Base-by-base conservation (phyloP, 2,113 vertebrate species). In the Mungos mungo region DNA sequence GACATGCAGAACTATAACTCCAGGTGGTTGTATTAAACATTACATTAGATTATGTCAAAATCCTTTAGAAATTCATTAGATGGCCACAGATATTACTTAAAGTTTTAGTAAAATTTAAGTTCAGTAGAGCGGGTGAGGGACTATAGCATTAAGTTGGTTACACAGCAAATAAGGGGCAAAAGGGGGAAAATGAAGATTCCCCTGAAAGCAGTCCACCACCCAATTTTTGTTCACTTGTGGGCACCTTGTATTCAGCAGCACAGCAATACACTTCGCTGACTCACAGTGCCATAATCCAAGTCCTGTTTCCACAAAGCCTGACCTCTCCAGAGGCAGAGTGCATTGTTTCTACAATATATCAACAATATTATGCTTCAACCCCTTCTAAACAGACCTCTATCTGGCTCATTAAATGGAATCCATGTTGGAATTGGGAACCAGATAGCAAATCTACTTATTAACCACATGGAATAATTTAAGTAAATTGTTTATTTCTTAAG, bases 11-110 rank as follows among this genome's bases (percentile, higher is more conserved):
- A 65, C 12, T 14, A 25, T 50, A 41, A 41, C 29, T 89, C 95
- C 71, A 23, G 52, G 52, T 79, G 23, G 18, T 33, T 93, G 7
- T 69, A 27, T 71, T 88, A 74, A 74, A 94, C 18, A 77, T 66
- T 92, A n/a, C 3, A 45, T 76, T 93, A 71, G 31, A 52, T 87
- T 68, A 21, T 77, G 25, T 72, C 41, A 71, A 84, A 57, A 66
- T 84, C 57, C 82, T 97, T 92, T 19, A 85, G 69, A 77, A 69
- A 93, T 45, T 88, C 27, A 87, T 84, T 45, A 71, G 65, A 60
- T 69, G 65, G 29, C 10, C 35, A 65, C 16, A 3, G 33, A 76
- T 71, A 80, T 52, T 35, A 65, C 47, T 88, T 96, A 47, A 82
- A 45, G 13, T 88, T 82, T 90, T 89, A 54, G 68, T 80, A 79